A percentile compares a stretch with the other conserved stretches of the same genome.
phyloP scores from a whole-genome alignment of 2,113 vertebrate species.

The Pedionomus torquatus region DNA sequence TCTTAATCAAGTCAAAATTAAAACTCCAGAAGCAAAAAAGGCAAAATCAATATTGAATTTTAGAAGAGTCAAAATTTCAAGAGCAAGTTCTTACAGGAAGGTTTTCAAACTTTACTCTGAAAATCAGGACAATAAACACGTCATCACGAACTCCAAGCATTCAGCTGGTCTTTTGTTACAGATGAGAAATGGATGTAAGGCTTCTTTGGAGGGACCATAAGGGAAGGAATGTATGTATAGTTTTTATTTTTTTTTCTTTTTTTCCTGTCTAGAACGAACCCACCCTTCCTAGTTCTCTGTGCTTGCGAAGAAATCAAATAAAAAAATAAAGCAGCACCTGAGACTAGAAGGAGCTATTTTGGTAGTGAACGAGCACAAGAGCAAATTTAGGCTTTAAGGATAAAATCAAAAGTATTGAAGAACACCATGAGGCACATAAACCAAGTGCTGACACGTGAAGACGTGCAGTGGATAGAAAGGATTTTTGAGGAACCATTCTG shows the following conservation, averaged over 20 bases:
- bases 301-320: not conserved
- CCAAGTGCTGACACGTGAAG: too few relatives aligned
- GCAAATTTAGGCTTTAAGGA: not conserved
- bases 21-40: not conserved
- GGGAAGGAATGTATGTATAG: fast-evolving
- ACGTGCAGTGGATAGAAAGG: too few relatives aligned
- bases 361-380: not conserved
- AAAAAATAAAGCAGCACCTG: not conserved
- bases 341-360: not conserved
- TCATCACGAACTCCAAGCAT: not conserved
- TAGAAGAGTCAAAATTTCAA: not conserved
- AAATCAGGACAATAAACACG: not conserved
- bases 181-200: not conserved
- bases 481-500: too few relatives aligned
- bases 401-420: not conserved
- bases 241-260: not conserved
- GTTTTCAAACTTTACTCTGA: not conserved
- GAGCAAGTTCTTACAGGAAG: not conserved
- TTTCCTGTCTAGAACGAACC: not conserved
- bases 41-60: not conserved
- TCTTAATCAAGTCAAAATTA: not conserved
- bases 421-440: fast-evolving
- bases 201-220: not conserved
- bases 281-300: fast-evolving
- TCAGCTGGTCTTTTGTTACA: not conserved